Conservation (phyloP, 2,888 invertebrate genomes). For the Drosophila aldrichi region DNA sequence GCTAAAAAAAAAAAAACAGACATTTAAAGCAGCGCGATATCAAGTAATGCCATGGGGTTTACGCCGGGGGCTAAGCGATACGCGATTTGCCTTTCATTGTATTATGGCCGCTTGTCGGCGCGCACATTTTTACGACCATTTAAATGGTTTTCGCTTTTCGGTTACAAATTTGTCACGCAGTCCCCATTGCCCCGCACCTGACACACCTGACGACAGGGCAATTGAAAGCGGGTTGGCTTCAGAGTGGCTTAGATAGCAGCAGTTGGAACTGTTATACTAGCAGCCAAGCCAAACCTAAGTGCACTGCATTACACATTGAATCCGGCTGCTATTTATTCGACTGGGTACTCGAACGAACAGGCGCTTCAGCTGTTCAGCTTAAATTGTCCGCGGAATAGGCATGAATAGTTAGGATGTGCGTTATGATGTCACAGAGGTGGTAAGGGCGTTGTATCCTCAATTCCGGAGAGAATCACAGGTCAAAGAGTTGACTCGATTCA, state of each 20-base stretch:
- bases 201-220: background rate
- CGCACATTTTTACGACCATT: constrained; percentile 77
- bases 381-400: background rate
- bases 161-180: constrained; percentile 64
- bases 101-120: constrained; percentile 70
- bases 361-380: background rate
- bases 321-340: background rate
- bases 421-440: too few relatives aligned
- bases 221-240: constrained; percentile 29
- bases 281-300: constrained; percentile 14
- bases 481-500: too few relatives aligned
- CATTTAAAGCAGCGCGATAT: constrained; percentile 35
- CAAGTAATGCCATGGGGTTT: constrained; percentile 51
- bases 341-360: background rate
- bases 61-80: constrained; percentile 31
- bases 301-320: constrained; percentile 24
- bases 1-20: background rate
- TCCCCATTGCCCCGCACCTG: background rate
- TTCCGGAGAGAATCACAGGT: too few relatives aligned
- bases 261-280: background rate
- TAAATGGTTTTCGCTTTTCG: constrained; percentile 74
- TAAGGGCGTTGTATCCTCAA: too few relatives aligned
- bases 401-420: too few relatives aligned
- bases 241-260: constrained; percentile 31
- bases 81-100: constrained; percentile 64